phyloP scores from a whole-genome alignment of 1,140 invertebrate species.

The Tetranychus urticae region DNA sequence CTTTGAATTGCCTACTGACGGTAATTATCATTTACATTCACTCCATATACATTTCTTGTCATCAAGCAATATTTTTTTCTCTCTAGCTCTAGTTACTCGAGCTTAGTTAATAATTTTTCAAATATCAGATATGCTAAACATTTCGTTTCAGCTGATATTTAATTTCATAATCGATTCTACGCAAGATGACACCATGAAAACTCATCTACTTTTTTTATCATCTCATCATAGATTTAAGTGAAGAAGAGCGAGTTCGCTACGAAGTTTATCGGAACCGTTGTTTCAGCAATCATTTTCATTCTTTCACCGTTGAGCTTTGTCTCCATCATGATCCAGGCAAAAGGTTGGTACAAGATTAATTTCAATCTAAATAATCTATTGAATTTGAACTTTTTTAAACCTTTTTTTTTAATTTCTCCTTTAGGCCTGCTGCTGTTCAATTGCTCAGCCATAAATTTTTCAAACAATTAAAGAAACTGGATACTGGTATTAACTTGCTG shows the following conservation, averaged over 20 bases:
- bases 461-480: slow-evolving; percentile 24
- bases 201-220: neutral
- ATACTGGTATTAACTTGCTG: neutral
- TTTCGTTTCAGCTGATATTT: neutral
- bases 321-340: slow-evolving; percentile 34
- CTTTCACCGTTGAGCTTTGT: slow-evolving; percentile 38
- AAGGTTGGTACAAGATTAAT: slow-evolving; percentile 29
- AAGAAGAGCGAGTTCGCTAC: slow-evolving; percentile 12
- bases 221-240: slow-evolving; percentile 4
- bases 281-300: slow-evolving; percentile 47
- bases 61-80: no score
- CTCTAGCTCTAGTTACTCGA: neutral
- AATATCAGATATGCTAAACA: neutral
- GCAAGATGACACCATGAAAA: neutral
- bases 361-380: neutral
- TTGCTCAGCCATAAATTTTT: slow-evolving; percentile 47
- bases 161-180: neutral
- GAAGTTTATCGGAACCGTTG: slow-evolving; percentile 21
- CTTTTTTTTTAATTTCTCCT: slow-evolving; percentile 2
- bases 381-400: neutral
- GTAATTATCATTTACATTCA: neutral
- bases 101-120: neutral
- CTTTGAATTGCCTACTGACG: neutral
- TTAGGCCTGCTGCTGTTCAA: slow-evolving; percentile 17
- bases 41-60: no score